Evolutionary conservation across 2,113 vertebrate species (phyloP).

Genomic region (Heloderma charlesbogerti): DNA sequence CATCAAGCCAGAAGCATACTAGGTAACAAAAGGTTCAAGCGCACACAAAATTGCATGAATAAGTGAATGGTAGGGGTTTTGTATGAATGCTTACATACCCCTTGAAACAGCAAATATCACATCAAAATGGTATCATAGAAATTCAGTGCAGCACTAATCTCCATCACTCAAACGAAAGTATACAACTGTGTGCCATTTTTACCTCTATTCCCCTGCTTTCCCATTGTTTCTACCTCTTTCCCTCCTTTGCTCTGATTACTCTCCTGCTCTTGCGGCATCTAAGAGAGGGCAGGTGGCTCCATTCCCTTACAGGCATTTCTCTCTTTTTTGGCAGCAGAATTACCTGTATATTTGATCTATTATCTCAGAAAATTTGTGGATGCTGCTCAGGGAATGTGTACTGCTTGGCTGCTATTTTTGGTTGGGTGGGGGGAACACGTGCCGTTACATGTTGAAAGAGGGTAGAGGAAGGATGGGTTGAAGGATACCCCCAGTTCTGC

Average conservation of each 20-base stretch:
- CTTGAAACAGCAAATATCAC: background rate
- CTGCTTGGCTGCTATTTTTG: background rate
- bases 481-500: background rate
- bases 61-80: background rate
- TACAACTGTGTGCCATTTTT: background rate
- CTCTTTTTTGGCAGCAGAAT: background rate
- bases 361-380: background rate
- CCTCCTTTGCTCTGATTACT: background rate
- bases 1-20: background rate
- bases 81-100: background rate
- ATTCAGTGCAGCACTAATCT: background rate
- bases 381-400: no score
- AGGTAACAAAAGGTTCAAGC: background rate
- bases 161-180: background rate
- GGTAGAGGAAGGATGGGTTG: background rate
- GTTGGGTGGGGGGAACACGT: background rate
- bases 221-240: background rate
- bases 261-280: background rate
- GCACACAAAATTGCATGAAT: background rate
- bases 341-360: background rate
- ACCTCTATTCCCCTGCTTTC: background rate
- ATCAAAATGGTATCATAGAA: background rate
- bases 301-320: no score
- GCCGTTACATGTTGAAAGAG: background rate
- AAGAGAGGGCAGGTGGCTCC: background rate